phyloP scores from a whole-genome alignment of 2,888 invertebrate genomes.

The Caenorhabditis sp. region DNA sequence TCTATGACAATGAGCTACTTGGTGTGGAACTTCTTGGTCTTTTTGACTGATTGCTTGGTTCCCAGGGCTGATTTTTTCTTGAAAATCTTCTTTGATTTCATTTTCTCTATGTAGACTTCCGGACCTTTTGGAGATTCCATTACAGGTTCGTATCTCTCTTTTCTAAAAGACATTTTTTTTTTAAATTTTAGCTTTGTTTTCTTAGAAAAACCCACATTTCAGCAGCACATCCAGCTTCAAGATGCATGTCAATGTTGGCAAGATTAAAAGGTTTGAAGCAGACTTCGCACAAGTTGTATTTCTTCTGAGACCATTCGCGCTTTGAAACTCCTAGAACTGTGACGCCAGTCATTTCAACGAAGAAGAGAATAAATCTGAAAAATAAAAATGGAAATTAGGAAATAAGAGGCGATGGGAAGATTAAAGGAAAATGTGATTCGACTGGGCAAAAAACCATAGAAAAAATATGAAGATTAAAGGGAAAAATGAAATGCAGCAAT shows the following conservation, averaged over 20 bases:
- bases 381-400: no score
- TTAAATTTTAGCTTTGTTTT: no score
- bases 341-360: slow-evolving; percentile 22
- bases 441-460: not conserved
- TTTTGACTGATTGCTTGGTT: no score
- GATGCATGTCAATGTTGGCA: slow-evolving; percentile 51
- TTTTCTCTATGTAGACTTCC: not conserved
- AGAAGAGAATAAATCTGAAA: no score
- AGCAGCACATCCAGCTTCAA: slow-evolving; percentile 54
- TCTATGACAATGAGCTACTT: no score
- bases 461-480: slow-evolving; percentile 3
- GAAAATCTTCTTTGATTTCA: not conserved
- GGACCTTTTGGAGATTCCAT: not conserved
- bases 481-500: not conserved
- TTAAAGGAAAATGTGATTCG: not conserved
- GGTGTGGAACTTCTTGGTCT: no score
- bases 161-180: no score
- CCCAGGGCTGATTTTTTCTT: not conserved
- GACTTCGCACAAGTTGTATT: slow-evolving; percentile 42
- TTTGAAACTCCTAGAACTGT: not conserved
- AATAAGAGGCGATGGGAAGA: no score
- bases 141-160: not conserved
- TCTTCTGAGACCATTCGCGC: not conserved
- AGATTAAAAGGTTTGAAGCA: slow-evolving; percentile 49
- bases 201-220: slow-evolving; percentile 54